Evolutionary conservation across 2,113 vertebrate genomes (phyloP).

Genomic region (Phaethon lepturus): DNA sequence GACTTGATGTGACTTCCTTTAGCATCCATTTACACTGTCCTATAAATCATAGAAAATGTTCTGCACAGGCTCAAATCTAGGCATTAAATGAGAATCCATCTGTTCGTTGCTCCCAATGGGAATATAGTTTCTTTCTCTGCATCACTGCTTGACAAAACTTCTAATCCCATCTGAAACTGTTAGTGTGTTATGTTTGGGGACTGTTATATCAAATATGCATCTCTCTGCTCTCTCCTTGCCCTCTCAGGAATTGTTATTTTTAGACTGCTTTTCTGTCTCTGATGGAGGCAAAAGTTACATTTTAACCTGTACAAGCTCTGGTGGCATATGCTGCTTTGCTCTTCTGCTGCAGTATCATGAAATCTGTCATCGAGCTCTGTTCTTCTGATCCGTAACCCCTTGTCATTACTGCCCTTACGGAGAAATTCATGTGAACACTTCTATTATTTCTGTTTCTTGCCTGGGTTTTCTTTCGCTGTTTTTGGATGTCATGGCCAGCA

Average conservation of each 20-base stretch:
- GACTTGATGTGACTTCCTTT: conserved; percentile 39
- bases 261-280: not conserved
- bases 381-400: not conserved
- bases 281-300: conserved; percentile 15
- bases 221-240: not conserved
- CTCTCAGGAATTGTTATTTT: conserved; percentile 32
- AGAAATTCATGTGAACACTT: not conserved
- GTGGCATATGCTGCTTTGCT: not conserved
- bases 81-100: conserved; percentile 33
- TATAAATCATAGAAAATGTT: conserved; percentile 44
- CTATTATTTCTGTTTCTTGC: not conserved
- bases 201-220: not conserved
- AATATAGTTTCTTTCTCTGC: conserved; percentile 37
- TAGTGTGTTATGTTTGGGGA: not conserved
- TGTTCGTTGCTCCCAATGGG: conserved; percentile 28
- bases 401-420: not conserved
- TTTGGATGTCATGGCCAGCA: not conserved
- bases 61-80: conserved; percentile 39
- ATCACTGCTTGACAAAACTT: conserved; percentile 29
- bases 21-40: conserved; percentile 31
- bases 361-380: not conserved
- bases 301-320: not conserved
- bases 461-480: not conserved
- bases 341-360: not conserved
- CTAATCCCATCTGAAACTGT: conserved; percentile 20